Percentiles rank a stretch among this genome's conserved stretches.
Conservation (phyloP, 2,888 invertebrate species). For the Platypus cylindrus region DNA sequence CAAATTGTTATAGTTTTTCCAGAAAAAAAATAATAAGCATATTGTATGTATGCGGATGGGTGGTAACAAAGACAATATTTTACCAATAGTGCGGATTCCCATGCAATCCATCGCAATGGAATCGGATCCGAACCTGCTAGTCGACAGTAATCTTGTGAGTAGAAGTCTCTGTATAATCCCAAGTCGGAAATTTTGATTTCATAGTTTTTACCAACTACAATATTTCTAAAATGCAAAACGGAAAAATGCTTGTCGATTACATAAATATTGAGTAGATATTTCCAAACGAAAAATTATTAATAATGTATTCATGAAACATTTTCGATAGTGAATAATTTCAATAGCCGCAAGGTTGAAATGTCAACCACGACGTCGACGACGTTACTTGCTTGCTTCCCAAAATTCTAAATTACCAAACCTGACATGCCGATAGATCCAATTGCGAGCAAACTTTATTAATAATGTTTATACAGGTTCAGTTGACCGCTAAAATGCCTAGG, state of each 20-base stretch:
- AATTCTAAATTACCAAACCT: too few relatives aligned
- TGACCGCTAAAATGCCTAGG: too few relatives aligned
- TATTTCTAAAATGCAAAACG: constrained; percentile 47
- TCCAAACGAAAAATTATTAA: too few relatives aligned
- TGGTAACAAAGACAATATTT: too few relatives aligned
- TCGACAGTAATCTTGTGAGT: constrained; percentile 67
- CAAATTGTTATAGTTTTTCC: neutral
- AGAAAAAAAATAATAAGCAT: constrained; percentile 1
- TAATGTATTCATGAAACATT: too few relatives aligned
- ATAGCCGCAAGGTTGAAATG: too few relatives aligned
- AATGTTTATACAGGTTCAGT: too few relatives aligned
- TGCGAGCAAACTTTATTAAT: constrained; percentile 10
- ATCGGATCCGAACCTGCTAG: constrained; percentile 56
- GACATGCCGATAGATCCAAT: constrained; percentile 8
- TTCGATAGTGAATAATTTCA: too few relatives aligned
- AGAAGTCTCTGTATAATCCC: constrained; percentile 57
- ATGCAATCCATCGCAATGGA: constrained; percentile 80
- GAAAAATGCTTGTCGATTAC: neutral
- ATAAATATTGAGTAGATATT: constrained; percentile 1
- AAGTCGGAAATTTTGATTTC: constrained; percentile 63
- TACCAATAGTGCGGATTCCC: constrained; percentile 70
- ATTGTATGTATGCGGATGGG: constrained; percentile 1
- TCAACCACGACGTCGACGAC: too few relatives aligned
- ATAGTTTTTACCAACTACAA: constrained; percentile 64
- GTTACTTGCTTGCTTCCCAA: too few relatives aligned